Base-by-base conservation (phyloP, 2,888 invertebrate species). In the Drosophila subquinaria region DNA sequence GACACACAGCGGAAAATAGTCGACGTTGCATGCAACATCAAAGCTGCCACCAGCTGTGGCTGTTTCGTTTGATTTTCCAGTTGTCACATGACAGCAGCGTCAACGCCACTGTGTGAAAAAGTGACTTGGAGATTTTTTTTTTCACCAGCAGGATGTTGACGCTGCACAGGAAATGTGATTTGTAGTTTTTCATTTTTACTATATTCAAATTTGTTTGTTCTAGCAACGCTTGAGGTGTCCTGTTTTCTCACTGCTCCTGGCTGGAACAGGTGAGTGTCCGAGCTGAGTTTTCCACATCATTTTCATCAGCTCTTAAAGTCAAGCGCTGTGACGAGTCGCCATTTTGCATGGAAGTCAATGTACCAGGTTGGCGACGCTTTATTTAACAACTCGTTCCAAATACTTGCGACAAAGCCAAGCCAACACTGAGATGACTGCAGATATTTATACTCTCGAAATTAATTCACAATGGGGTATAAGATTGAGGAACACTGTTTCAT, bases 1-100 rank as follows among this genome's bases (percentile, higher is more conserved):
- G 90, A 88, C 81, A 90, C 80, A 84, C 79, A 82, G 91, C 90
- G 90, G 90, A 91, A 91, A 91, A 91, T 87, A 83, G 88, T 79
- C 79, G 83, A 85, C 89, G 89, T 78, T 66, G 80, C 89, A 89
- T 86, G 90, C 88, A 83, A 89, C 84, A 79, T 87, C 88, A 87
- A 87, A 87, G 87, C 78, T 71, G 69, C 52, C 40, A 43, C 55
- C 72, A 76, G 69, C 79, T 69, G 76, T 76, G 74, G 87, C 81
- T 76, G 73, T 63, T 74, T 76, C 81, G 78, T 81, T 81, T 81
- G 81, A 81, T 81, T 81, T 73, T 59, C 75, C 81, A 75, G 69
- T 81, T 81, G 80, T 81, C 81, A 78, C 69, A 72, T 69, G 65
- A 71, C 76, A 69, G 66, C 70, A 51, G 66, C 60, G 57, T 35